Evolutionary conservation across 1,140 invertebrate species (phyloP), one percentile per base, ranked within the genome.

Genomic region (Lasaia peninsularis): DNA sequence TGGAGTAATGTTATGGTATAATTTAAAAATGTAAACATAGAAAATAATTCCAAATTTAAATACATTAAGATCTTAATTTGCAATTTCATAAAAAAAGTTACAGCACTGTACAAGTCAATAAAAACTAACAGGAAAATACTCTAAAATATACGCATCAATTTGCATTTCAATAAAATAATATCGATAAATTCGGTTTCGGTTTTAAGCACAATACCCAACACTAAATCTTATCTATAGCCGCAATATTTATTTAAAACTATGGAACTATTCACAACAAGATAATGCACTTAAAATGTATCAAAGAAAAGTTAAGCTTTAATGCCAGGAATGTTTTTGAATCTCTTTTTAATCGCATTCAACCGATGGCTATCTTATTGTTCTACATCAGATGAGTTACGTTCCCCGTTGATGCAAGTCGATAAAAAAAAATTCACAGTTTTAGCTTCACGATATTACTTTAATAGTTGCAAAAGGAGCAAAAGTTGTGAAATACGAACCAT

Each of bases 351-450:
- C 75, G 69, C 69, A 72, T 73, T 62, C 58, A 70, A 58, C 31
- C 67, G 80, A 81, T 85, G 73, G 61, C 74, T 80, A 81, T 85
- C 80, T 76, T 76, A 81, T 86, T 85, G 80, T 85, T 75, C 76
- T 81, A 81, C 75, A 78, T 74, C 64, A 71, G 71, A 78, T 79
- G 77, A 82, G 74, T 83, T 79, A 82, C 75, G 74, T 77, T 65
- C 65, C 64, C 56, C 63, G 33, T 67, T 68, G 77, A 76, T 78
- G 60, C 69, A 62, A 73, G 58, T 62, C 71, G 73, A 76, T 80
- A 84, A 79, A 83, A 81, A 78, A 72, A 79, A 85, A 80, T 77
- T 73, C 70, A 79, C 71, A 65, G 54, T 76, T 75, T 83, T 80
- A 75, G 80, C 75, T 75, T 72, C 55, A 62, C 58, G 65, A 73